These are phyloP conservation scores for Moxostoma hubbsi DNA, from an alignment of 2,797 vertebrate genomes.

Conservation along the genomic window DNA sequence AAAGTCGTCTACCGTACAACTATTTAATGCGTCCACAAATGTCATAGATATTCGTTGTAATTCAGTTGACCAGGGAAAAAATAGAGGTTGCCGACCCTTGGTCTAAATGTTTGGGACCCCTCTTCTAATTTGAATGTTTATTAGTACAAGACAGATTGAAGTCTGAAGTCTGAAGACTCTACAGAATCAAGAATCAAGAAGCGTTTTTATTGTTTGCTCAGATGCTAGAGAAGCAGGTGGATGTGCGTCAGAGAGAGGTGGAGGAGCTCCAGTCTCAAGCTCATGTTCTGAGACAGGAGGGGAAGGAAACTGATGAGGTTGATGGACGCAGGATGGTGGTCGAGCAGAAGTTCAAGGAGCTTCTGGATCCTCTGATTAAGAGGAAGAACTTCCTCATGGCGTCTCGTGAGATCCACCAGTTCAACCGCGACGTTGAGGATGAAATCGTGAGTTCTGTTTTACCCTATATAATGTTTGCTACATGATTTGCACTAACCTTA, in stretches of 20 bases:
- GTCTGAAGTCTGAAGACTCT: too few relatives aligned
- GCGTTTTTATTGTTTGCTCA: conserved; percentile 52
- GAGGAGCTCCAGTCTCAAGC: conserved; percentile 87
- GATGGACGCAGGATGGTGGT: conserved; percentile 82
- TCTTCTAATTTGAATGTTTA: too few relatives aligned
- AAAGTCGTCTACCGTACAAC: too few relatives aligned
- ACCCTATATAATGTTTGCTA: too few relatives aligned
- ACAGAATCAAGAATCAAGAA: too few relatives aligned
- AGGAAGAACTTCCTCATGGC: conserved; percentile 84
- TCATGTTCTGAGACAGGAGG: conserved; percentile 83
- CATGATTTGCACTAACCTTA: too few relatives aligned
- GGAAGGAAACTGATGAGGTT: conserved; percentile 85
- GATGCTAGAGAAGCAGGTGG: conserved; percentile 92
- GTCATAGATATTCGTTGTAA: too few relatives aligned
- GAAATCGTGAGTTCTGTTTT: conserved; percentile 83
- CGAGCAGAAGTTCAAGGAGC: conserved; percentile 82
- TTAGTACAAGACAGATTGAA: too few relatives aligned
- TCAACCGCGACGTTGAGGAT: conserved; percentile 89
- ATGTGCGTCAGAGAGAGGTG: conserved; percentile 88
- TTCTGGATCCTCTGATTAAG: conserved; percentile 82
- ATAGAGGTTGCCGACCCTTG: too few relatives aligned
- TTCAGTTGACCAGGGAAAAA: too few relatives aligned
- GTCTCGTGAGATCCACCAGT: conserved; percentile 90
- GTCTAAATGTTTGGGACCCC: too few relatives aligned
- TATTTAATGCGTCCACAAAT: too few relatives aligned